Conservation (phyloP, 2,113 vertebrate genomes). For the Petaurus breviceps region DNA sequence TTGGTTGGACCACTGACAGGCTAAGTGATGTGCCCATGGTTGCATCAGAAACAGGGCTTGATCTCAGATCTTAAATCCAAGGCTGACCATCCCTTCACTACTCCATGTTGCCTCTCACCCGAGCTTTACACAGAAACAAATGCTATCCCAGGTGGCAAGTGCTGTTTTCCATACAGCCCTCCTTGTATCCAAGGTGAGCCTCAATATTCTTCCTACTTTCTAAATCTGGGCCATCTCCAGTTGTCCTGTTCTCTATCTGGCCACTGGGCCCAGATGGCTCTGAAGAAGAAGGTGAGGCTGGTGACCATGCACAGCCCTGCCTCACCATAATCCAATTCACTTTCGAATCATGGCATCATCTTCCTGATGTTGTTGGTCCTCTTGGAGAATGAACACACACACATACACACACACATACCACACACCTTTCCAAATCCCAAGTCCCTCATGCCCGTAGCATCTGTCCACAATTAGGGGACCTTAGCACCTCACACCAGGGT, state of each 20-base stretch:
- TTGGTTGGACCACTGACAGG: background rate
- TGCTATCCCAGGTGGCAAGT: background rate
- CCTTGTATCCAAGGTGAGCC: background rate
- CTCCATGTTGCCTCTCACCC: background rate
- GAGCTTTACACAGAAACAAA: background rate
- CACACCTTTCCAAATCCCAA: background rate
- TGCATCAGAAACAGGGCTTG: background rate
- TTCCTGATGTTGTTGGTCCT: too few relatives aligned
- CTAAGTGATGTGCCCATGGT: background rate
- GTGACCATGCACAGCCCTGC: too few relatives aligned
- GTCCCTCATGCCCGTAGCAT: too few relatives aligned
- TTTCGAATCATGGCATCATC: too few relatives aligned
- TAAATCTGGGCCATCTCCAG: too few relatives aligned
- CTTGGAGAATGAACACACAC: too few relatives aligned
- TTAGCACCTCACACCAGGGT: background rate
- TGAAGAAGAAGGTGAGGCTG: too few relatives aligned
- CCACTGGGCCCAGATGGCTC: too few relatives aligned
- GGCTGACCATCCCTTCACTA: background rate
- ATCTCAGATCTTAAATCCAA: background rate
- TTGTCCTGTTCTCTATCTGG: too few relatives aligned
- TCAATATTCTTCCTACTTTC: background rate
- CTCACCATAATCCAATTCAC: too few relatives aligned
- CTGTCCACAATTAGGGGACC: background rate
- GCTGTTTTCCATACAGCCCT: background rate
- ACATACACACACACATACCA: too few relatives aligned